Evolutionary conservation across 2,113 vertebrate species (phyloP), one percentile per base, ranked within the genome.

Genomic region (Alethe diademata): DNA sequence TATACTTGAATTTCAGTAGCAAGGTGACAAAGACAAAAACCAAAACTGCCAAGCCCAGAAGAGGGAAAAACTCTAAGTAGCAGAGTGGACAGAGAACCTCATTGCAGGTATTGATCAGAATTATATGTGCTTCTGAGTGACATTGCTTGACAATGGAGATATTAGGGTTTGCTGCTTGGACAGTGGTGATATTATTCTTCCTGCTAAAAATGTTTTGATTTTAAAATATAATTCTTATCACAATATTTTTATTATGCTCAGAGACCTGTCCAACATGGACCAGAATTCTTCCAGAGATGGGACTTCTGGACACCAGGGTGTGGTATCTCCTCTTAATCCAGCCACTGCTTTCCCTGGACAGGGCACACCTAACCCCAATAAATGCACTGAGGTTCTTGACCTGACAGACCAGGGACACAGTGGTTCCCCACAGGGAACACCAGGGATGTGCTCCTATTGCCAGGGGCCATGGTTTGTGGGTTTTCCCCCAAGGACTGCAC

Each of bases 71-170:
- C 38, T 51, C 7, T 7, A 47, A 80, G 58, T 2, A 48, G 40
- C 20, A 79, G 50, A 64, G 36, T 35, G 40, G 40, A 35, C 45
- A 82, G 61, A 67, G 40, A 75, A 69, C 18, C 14, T 42, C 20
- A n/a, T 9, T 0, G 1, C 31, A 62, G 12, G 48, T 33, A 35
- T 48, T 6, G 25, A 33, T 69, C 54, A 76, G 47, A 48, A 66
- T 53, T 47, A 9, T 11, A 19, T 53, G 40, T 54, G 12, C 48
- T 69, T 48, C 62, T 56, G 71, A 69, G 61, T 48, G 56, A 9
- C 33, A 69, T 12, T 0, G 2, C 28, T 69, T 36, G 33, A 15
- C 7, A 67, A 28, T 0, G 1, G 48, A 57, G 38, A 64, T 35
- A 62, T 1, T 5, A 3, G 0, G 2, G 22, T 42, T 67, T 51